phyloP scores from a whole-genome alignment of 2,113 vertebrate species.

The Piliocolobus tephrosceles region DNA sequence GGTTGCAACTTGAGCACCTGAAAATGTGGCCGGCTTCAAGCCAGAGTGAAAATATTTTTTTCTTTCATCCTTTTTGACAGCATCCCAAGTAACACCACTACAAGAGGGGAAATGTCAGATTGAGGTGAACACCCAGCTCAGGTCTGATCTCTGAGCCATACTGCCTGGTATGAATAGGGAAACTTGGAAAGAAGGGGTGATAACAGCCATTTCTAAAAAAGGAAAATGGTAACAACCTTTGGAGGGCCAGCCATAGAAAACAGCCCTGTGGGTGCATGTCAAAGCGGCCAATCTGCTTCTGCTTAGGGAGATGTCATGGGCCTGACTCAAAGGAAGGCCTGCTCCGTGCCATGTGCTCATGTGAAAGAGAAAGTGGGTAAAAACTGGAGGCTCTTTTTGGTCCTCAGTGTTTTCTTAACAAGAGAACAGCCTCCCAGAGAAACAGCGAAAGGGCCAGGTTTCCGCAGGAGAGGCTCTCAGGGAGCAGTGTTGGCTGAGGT shows the following conservation, averaged over 20 bases:
- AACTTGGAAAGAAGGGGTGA: conserved; percentile 30
- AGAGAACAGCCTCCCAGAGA: neutral
- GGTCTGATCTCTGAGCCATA: conserved; percentile 14
- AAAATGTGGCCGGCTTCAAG: conserved; percentile 55
- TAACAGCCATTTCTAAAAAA: conserved; percentile 67
- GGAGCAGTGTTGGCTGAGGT: neutral
- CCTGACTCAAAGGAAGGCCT: neutral
- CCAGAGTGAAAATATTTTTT: neutral
- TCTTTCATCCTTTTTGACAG: conserved; percentile 61
- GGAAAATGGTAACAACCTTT: conserved; percentile 46
- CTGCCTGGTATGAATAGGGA: neutral
- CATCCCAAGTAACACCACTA: conserved; percentile 42
- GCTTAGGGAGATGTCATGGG: neutral
- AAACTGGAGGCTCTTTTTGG: conserved; percentile 7
- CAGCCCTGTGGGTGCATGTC: neutral
- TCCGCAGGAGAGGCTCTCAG: neutral
- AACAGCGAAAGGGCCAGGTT: neutral
- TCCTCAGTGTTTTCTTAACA: conserved; percentile 25
- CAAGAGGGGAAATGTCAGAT: conserved; percentile 59
- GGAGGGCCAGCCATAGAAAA: conserved; percentile 53
- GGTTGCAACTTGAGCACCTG: conserved; percentile 58
- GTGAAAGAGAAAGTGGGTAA: conserved; percentile 38
- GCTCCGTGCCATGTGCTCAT: neutral
- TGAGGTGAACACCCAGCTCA: conserved; percentile 44
- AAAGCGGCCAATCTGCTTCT: neutral